Base-by-base conservation (phyloP, 2,113 vertebrate genomes). In the Coreoperca whiteheadi region DNA sequence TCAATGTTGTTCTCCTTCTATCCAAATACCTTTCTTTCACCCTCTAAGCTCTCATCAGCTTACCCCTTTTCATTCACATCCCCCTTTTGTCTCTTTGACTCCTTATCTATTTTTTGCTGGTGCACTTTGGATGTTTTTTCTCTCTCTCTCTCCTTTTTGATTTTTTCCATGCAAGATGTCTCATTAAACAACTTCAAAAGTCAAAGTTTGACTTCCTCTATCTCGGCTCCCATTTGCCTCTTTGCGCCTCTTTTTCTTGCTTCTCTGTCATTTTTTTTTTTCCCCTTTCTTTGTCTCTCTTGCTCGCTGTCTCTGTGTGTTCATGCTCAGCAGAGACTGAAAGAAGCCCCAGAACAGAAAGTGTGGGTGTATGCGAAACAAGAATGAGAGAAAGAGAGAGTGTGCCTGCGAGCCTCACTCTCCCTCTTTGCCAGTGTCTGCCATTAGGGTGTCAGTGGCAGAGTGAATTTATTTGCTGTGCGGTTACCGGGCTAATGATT, bases 401-500 rank as follows among this genome's bases (percentile, higher is more conserved):
- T 56, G 82, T 78, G 91, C 84, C 88, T 92, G 84, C 32, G 39
- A 92, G 92, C 85, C 87, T 91, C 86, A 79, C 91, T 92, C 87
- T 91, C 86, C 87, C 79, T 93, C 88, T 93, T 87, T 92, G 90
- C 90, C 91, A 96, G 96, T 95, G 95, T 96, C 96, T 97, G 95
- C 97, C 97, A 97, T 97, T 96, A 97, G 88, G 96, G 95, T 97
- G 96, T 97, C 96, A 97, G 96, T 97, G 95, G 97, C 96, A 93
- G 92, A 94, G 97, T 97, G 97, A 97, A 97, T 97, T 98, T 97
- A 98, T 99, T 98, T 97, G 95, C 96, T 94, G 94, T 93, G 93
- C 94, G 96, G 97, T 97, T 98, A 95, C 96, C 95, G 95, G 96
- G 95, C 96, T 96, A 97, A 97, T 99, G 98, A 99, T 98, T 98